phyloP scores from a whole-genome alignment of 2,113 vertebrate genomes.

The Pygoscelis adeliae region DNA sequence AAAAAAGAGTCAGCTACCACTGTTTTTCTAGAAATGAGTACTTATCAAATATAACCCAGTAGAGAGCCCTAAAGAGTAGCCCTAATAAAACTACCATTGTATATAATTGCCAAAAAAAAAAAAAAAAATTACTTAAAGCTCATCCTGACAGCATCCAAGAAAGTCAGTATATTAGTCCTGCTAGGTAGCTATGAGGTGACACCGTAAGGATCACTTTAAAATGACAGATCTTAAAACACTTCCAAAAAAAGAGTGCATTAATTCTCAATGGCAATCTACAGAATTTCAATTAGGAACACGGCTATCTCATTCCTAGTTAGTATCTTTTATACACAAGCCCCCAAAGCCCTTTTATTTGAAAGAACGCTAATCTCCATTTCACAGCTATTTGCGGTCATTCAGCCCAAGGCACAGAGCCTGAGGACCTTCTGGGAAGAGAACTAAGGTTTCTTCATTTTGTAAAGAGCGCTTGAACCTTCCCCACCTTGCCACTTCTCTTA shows the following conservation, averaged over 20 bases:
- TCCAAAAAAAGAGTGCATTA: background rate
- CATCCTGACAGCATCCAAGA: background rate
- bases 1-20: background rate
- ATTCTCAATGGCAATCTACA: background rate
- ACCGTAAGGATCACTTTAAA: background rate
- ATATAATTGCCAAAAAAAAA: background rate
- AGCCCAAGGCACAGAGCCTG: background rate
- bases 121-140: background rate
- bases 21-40: background rate
- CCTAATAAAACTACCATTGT: background rate
- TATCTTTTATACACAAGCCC: background rate
- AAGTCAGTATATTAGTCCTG: background rate
- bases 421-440: background rate
- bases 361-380: background rate
- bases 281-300: background rate
- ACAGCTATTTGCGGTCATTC: background rate
- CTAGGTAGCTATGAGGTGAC: background rate
- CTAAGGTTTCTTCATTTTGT: background rate
- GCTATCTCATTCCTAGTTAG: background rate
- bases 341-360: background rate
- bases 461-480: background rate
- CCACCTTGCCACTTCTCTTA: background rate
- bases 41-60: background rate
- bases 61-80: background rate
- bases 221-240: background rate